phyloP scores from a whole-genome alignment of 2,113 vertebrate genomes.

The Struthidea cinerea region DNA sequence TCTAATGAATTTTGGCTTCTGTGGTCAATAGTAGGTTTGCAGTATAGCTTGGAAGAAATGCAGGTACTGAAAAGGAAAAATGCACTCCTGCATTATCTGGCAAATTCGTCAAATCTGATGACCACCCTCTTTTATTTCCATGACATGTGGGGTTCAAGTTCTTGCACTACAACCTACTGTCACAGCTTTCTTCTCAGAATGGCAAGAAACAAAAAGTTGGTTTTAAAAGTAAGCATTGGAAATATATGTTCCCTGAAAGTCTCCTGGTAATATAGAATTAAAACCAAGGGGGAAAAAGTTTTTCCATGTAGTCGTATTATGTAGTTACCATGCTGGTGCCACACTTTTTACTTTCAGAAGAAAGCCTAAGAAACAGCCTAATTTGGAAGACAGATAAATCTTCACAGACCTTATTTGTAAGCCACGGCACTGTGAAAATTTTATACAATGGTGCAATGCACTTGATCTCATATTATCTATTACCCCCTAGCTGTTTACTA shows the following conservation, averaged over 20 bases:
- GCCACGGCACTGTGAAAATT: neutral
- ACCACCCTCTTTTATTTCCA: neutral
- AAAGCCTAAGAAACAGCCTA: neutral
- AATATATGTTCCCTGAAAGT: neutral
- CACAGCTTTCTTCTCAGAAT: neutral
- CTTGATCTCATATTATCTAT: neutral
- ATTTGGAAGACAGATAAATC: neutral
- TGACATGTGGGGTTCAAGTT: neutral
- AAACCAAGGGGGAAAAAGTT: accelerated
- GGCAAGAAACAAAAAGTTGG: neutral
- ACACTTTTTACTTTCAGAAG: neutral
- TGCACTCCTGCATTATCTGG: neutral
- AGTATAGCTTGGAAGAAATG: neutral
- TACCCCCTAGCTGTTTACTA: neutral
- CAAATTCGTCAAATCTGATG: neutral
- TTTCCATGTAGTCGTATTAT: neutral
- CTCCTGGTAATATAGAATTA: neutral
- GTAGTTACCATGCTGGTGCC: neutral
- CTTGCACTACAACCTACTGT: neutral
- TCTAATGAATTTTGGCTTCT: neutral
- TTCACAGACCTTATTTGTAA: neutral
- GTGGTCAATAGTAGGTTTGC: neutral
- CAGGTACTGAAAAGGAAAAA: neutral
- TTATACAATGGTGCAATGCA: neutral
- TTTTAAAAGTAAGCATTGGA: neutral